These are phyloP conservation scores for Aptenodytes forsteri DNA, from an alignment of 2,113 vertebrate species.

Conservation along the genomic window DNA sequence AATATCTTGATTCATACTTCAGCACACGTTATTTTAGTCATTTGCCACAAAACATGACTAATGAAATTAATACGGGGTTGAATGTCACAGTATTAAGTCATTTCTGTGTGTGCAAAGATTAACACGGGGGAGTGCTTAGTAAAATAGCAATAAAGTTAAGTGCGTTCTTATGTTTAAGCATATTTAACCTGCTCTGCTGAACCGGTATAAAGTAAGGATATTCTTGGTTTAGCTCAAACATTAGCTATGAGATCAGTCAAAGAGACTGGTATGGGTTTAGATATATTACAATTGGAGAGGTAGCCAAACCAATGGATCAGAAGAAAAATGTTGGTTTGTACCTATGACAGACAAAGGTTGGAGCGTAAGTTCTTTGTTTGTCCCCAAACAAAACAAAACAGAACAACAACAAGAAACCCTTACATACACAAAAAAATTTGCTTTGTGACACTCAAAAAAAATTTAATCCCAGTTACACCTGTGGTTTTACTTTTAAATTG, in stretches of 20 bases:
- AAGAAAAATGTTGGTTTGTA: neutral
- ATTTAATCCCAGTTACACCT: neutral
- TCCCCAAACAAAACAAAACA: neutral
- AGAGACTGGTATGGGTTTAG: neutral
- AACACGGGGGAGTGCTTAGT: neutral
- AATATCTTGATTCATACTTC: conserved; percentile 44
- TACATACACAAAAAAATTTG: neutral
- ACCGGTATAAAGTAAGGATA: neutral
- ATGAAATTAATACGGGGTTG: neutral
- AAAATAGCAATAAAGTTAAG: neutral
- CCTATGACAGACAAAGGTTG: neutral
- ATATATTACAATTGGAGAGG: neutral
- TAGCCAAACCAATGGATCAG: neutral
- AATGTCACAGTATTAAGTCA: neutral
- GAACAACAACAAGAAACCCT: neutral
- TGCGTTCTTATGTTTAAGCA: neutral
- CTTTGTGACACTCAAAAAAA: neutral
- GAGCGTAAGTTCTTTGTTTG: neutral
- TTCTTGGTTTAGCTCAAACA: neutral
- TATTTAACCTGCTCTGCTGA: neutral
- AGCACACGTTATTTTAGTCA: neutral
- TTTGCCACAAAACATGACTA: conserved; percentile 16
- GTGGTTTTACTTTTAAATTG: neutral
- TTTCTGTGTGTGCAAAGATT: neutral
- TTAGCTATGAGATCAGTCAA: neutral